Evolutionary conservation across 1,140 invertebrate genomes (phyloP).

Genomic region (Zaprionus capensis): DNA sequence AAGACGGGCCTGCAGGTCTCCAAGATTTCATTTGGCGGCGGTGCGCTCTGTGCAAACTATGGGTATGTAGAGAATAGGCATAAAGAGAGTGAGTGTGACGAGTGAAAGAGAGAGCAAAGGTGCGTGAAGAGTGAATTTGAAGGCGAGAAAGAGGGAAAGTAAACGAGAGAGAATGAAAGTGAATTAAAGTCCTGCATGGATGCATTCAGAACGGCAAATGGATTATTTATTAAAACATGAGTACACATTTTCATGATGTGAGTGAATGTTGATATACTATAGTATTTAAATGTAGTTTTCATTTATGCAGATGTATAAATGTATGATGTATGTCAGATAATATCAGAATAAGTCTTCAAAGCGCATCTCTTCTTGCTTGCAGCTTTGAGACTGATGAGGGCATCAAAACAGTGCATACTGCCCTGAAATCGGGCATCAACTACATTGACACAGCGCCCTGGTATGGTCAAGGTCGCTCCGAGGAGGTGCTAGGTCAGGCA

Average conservation of each 20-base stretch:
- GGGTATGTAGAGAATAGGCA: conserved; percentile 39
- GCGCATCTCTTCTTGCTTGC: conserved; percentile 78
- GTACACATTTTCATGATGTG: too few relatives aligned
- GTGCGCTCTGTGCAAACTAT: conserved; percentile 60
- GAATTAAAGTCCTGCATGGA: too few relatives aligned
- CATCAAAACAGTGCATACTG: conserved; percentile 88
- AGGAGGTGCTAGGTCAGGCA: conserved; percentile 92
- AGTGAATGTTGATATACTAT: too few relatives aligned
- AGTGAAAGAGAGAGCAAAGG: background rate
- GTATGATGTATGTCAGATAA: too few relatives aligned
- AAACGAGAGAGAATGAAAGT: too few relatives aligned
- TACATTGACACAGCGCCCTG: conserved; percentile 96
- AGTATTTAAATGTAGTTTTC: too few relatives aligned
- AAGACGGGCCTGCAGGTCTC: conserved; percentile 86
- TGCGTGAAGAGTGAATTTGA: background rate
- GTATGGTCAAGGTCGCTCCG: conserved; percentile 95
- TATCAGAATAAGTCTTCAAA: too few relatives aligned
- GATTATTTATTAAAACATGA: too few relatives aligned
- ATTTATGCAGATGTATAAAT: too few relatives aligned
- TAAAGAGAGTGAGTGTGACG: background rate
- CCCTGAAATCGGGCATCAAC: conserved; percentile 94
- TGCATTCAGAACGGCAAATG: too few relatives aligned
- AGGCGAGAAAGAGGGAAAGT: background rate
- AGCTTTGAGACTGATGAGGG: conserved; percentile 86
- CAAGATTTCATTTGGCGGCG: conserved; percentile 86